phyloP scores from a whole-genome alignment of 2,797 vertebrate genomes.

The Smutsia gigantea region DNA sequence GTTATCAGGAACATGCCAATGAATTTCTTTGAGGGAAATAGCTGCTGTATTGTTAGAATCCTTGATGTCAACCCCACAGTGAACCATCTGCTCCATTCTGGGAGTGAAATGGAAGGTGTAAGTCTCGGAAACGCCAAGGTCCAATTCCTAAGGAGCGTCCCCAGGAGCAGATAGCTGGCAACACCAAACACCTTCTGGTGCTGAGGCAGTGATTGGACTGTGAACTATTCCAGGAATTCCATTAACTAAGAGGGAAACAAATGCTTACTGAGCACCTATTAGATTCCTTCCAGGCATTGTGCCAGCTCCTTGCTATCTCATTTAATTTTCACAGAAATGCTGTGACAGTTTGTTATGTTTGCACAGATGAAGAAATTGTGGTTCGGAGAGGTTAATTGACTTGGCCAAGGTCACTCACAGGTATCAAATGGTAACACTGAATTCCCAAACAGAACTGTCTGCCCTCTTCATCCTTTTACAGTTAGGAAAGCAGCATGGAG shows the following conservation, averaged over 20 bases:
- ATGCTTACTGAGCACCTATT: background rate
- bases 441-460: background rate
- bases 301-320: background rate
- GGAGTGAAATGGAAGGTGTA: background rate
- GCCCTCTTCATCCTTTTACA: background rate
- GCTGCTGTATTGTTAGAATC: background rate
- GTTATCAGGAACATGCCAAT: background rate
- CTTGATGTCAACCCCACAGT: background rate
- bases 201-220: too few relatives aligned
- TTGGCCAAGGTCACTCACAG: slow-evolving; percentile 47
- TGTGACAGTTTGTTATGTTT: background rate
- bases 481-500: background rate
- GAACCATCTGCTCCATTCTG: background rate
- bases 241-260: background rate
- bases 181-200: background rate
- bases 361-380: background rate
- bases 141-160: background rate
- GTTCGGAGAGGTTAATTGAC: slow-evolving; percentile 40
- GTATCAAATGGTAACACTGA: background rate
- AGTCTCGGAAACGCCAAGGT: background rate
- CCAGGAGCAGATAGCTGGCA: background rate
- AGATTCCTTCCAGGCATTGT: background rate
- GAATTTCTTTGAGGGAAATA: background rate
- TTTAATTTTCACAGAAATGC: slow-evolving; percentile 9
- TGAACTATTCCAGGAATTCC: background rate